These are phyloP conservation scores for Marisa cornuarietis DNA, from an alignment of 1,140 invertebrate genomes.

Conservation along the genomic window DNA sequence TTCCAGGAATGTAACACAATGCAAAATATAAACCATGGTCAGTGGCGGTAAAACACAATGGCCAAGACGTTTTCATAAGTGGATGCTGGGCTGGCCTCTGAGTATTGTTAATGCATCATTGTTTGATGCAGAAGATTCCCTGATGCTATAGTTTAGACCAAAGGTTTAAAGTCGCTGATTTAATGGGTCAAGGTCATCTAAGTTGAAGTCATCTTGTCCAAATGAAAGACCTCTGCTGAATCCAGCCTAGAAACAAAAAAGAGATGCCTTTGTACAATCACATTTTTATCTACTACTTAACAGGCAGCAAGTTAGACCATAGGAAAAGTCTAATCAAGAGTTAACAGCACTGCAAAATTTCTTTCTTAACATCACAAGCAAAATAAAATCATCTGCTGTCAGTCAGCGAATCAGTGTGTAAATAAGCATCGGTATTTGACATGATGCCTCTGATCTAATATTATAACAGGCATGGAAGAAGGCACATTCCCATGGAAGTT, in stretches of 20 bases:
- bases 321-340: too few relatives aligned
- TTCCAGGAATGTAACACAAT: neutral
- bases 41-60: neutral
- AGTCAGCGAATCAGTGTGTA: too few relatives aligned
- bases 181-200: conserved; percentile 85
- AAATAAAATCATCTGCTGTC: too few relatives aligned
- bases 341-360: too few relatives aligned
- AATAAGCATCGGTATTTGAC: too few relatives aligned
- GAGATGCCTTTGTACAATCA: neutral
- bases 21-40: neutral
- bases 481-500: too few relatives aligned
- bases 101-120: neutral
- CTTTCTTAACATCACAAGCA: too few relatives aligned
- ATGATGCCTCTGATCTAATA: too few relatives aligned
- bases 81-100: neutral
- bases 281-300: too few relatives aligned
- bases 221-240: conserved; percentile 83
- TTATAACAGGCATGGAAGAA: too few relatives aligned
- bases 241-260: conserved; percentile 76
- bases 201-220: conserved; percentile 84
- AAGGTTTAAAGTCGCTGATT: conserved; percentile 40
- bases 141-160: neutral
- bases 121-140: too few relatives aligned
- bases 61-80: neutral
- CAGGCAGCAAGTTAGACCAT: too few relatives aligned